phyloP scores from a whole-genome alignment of 2,113 vertebrate species.

The Ceuthmochares aereus region DNA sequence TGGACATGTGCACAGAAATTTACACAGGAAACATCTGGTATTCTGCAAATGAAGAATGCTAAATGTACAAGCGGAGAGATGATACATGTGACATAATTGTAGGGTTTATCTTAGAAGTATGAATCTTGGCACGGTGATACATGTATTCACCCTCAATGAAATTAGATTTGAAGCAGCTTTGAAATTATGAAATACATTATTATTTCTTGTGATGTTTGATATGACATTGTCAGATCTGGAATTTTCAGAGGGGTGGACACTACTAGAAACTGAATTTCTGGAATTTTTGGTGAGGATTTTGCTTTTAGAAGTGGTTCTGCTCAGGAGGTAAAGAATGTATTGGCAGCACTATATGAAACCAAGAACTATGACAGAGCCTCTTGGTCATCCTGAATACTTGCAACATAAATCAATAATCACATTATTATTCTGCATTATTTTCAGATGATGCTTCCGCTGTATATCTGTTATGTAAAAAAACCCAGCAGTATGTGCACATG shows the following conservation, averaged over 20 bases:
- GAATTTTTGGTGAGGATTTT: neutral
- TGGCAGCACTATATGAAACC: neutral
- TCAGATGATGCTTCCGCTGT: neutral
- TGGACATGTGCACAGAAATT: constrained; percentile 51
- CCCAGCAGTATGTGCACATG: neutral
- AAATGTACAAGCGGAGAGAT: neutral
- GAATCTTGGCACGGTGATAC: neutral
- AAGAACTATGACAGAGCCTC: neutral
- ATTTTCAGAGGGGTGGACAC: neutral
- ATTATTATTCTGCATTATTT: neutral
- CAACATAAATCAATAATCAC: neutral
- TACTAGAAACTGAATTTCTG: neutral
- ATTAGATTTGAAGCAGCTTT: constrained; percentile 4
- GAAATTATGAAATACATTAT: neutral
- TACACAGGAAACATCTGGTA: constrained; percentile 59
- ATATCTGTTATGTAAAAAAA: neutral
- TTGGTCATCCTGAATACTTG: neutral
- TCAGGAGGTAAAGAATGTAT: neutral
- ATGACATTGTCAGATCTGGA: neutral
- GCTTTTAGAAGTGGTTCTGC: neutral
- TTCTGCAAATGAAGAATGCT: constrained; percentile 33
- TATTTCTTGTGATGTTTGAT: neutral
- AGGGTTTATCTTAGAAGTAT: constrained; percentile 4
- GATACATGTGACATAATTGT: neutral
- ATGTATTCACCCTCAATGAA: neutral